Evolutionary conservation across 2,797 vertebrate genomes (phyloP), one percentile per base, ranked within the genome.

Genomic region (Cuculus canorus): DNA sequence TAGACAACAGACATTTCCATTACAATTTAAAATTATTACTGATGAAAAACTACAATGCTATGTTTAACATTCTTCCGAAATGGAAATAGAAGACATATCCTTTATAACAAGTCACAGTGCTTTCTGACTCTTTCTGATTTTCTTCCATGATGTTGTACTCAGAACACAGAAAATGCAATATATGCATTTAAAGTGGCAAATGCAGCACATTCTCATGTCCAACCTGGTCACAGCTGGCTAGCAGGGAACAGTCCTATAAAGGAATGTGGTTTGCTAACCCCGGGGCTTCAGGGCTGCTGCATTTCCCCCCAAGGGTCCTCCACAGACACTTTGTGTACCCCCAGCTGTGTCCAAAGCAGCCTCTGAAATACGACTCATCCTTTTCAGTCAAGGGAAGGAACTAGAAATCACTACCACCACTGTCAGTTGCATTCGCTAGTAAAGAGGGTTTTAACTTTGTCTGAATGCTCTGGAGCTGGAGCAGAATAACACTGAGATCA

Each of bases 211-310:
- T 17, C 27, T 12, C 22, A 3, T 27, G 14, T 56, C 37, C 48
- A n/a, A 32, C 6, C 22, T 10, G 45, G 48, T 9, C 25, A 4
- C 0, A 4, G 30, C 6, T 50, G 25, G 6, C 41, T 10, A 8
- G 7, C 33, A 61, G 3, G 21, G 50, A 23, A 6, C 1, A 0
- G 11, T 33, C 14, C 5, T 0, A 28, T 13, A 0, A 28, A 70
- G 7, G 10, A 17, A 7, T 3, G 13, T 24, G 39, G 9, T 33
- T 45, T 27, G 9, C 16, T 27, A 5, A 41, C 30, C 52, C 30
- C 37, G 45, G 19, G 19, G 30, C 25, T 65, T 64, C 24, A 28
- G 10, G 24, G 32, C 24, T 71, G 50, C 17, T 86, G 47, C n/a
- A 5, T 35, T 68, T 23, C 22, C n/a, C 11, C 30, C 15, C 23